Base-by-base conservation (phyloP, 2,888 invertebrate genomes). In the Empis livida region DNA sequence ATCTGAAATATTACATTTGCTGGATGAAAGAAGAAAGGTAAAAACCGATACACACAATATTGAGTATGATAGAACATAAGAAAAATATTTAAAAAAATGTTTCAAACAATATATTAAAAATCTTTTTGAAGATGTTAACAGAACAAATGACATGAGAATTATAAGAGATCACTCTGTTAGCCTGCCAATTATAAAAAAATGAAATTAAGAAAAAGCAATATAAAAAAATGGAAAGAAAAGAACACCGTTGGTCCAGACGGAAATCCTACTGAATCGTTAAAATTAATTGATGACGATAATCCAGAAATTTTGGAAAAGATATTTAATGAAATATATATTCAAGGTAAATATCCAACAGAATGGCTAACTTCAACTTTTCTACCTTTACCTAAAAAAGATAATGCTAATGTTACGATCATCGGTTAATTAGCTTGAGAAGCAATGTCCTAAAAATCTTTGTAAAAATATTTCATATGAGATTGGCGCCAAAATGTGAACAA, bases 311-410 rank as follows among this genome's bases (percentile, higher is more conserved):
- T 32, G 3, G 5, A 5, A 13, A 8, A 32, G 9, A 13, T 32
- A 3, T 32, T 32, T 32, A 32, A 8, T 32, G 9, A 38, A 17
- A 23, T 47, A 10, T 44, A 44, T 31, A 32, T 39, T 4, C 35
- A 1, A 9, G 39, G 44, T 2, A 5, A 31, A 11, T 43, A 30
- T 44, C 43, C 39, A 13, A 16, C 39, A 27, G 17, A 13, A 10
- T 47, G 47, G 44, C 14, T 44, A 39, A 32, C 30, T 17, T 47
- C 39, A n/a, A 47, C 44, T 2, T 47, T 47, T 23, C 31, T 44
- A 10, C 5, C 20, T 9, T 10, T 47, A 13, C 38, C 27, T 10
- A 43, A 38, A 31, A 43, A 47, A n/a, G n/a, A n/a, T n/a, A n/a
- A n/a, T n/a, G n/a, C n/a, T n/a, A n/a, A n/a, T n/a, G n/a, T n/a